Evolutionary conservation across 1,140 invertebrate species (phyloP).

Genomic region (Conopomorpha cramerella): DNA sequence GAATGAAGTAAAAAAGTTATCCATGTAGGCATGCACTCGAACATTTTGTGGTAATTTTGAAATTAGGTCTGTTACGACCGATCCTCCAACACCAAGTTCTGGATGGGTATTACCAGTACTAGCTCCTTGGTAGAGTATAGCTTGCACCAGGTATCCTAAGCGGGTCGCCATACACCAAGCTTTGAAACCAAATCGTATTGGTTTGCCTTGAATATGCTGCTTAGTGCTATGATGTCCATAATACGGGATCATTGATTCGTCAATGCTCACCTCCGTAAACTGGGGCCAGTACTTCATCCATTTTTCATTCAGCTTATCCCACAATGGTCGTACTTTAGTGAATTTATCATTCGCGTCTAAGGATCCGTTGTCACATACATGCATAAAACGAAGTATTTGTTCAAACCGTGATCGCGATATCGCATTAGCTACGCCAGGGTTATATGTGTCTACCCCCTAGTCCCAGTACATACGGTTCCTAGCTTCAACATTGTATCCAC

Average conservation of each 20-base stretch:
- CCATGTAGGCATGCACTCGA: conserved; percentile 8
- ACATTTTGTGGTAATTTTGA: conserved; percentile 5
- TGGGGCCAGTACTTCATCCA: conserved; percentile 1
- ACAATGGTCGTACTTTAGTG: background rate
- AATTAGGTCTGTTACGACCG: conserved; percentile 7
- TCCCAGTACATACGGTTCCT: background rate
- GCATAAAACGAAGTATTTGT: background rate
- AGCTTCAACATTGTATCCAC: background rate
- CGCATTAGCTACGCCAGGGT: background rate
- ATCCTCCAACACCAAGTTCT: conserved; percentile 9
- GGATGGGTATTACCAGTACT: conserved; percentile 10
- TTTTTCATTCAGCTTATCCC: background rate
- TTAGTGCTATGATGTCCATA: conserved; percentile 14
- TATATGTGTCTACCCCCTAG: background rate
- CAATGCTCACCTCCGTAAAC: conserved; percentile 2
- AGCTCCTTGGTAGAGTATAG: conserved; percentile 9
- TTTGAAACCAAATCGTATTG: conserved; percentile 13
- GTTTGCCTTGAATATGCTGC: conserved; percentile 12
- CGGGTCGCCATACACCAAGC: conserved; percentile 10
- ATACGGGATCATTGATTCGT: conserved; percentile 14
- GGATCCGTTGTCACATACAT: background rate
- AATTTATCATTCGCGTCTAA: background rate
- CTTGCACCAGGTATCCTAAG: conserved; percentile 10
- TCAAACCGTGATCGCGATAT: background rate
- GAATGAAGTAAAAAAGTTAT: conserved; percentile 8